phyloP scores from a whole-genome alignment of 2,888 invertebrate genomes.

The Torymus texanus region DNA sequence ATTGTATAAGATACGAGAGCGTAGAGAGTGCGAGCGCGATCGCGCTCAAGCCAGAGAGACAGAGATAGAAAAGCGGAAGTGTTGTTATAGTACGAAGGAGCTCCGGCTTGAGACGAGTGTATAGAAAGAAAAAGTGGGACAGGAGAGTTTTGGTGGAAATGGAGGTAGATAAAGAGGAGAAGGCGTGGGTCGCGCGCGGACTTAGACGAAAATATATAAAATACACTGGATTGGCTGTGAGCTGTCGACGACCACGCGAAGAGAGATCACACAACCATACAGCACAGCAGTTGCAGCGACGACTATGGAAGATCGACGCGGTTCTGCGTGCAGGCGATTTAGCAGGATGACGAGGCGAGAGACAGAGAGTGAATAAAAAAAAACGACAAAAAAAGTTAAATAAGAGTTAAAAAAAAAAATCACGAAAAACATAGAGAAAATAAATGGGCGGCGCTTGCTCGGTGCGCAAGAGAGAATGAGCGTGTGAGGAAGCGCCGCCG shows the following conservation, averaged over 20 bases:
- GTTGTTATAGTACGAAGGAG: not conserved
- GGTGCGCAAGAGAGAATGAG: too few species aligned
- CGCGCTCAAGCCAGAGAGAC: conserved; percentile 50
- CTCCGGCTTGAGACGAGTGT: too few species aligned
- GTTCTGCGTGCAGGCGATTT: too few species aligned
- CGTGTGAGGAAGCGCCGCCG: conserved; percentile 50
- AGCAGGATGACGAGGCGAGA: too few species aligned
- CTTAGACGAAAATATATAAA: conserved; percentile 43
- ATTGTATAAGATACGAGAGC: conserved; percentile 53
- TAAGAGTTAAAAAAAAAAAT: conserved; percentile 53
- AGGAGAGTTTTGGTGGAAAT: conserved; percentile 39
- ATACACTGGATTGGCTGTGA: conserved; percentile 68
- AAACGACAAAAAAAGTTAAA: conserved; percentile 38
- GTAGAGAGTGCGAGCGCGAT: conserved; percentile 54
- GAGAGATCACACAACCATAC: conserved; percentile 38
- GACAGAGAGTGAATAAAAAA: conserved; percentile 25
- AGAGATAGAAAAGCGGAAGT: conserved; percentile 38
- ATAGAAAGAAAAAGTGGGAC: conserved; percentile 1
- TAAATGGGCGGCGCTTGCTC: conserved; percentile 1
- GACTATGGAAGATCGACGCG: not conserved
- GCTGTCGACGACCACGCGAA: conserved; percentile 64
- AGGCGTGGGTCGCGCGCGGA: conserved; percentile 47
- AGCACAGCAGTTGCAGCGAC: conserved; percentile 1
- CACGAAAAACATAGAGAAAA: conserved; percentile 49
- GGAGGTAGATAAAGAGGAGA: conserved; percentile 41